Base-by-base conservation (phyloP, 2,888 invertebrate genomes). In the Harpalus rubripes region DNA sequence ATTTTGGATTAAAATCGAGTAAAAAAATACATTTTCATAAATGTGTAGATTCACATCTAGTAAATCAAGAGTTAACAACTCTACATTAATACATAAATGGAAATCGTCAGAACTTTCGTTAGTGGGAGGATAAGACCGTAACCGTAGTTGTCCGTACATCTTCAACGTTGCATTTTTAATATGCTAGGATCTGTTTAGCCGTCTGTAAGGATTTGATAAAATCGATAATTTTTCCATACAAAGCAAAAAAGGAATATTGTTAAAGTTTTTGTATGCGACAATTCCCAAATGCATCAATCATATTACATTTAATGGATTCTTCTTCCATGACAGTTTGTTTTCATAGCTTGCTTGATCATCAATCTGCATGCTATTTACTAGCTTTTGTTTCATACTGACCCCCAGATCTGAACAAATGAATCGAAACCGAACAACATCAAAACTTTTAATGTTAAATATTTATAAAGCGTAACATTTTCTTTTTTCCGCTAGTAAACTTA, bases 241-340 rank as follows among this genome's bases (percentile, higher is more conserved):
- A 26, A 58, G 78, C 78, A 78, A 78, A 78, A 78, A 76, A 58
- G 78, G 58, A 78, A 58, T 44, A 74, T 61, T 82, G 82, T 74
- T 82, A 41, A 72, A 61, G 72, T 83, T 83, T 83, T 83, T 83
- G 41, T 78, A 84, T 84, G 84, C 78, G 84, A 78, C 78, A 78
- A 84, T 65, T 65, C 78, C 78, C 61, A 76, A 78, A 84, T 78
- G 78, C 84, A 84, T 84, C 84, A 78, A 84, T 84, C 84, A 84
- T 84, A 83, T 78, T 80, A 44, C 59, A 44, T 84, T 84, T 84
- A 84, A 84, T 84, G 84, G 78, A 59, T 84, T 84, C 83, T 56
- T 84, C 84, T 78, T 52, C 44, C 78, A 61, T 84, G 84, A 78
- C 84, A 78, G 84, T 63, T 84, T 84, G 84, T 84, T 84, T 84